Evolutionary conservation across 2,113 vertebrate species (phyloP), one percentile per base, ranked within the genome.

Genomic region (Dunckerocampus dactyliophorus): DNA sequence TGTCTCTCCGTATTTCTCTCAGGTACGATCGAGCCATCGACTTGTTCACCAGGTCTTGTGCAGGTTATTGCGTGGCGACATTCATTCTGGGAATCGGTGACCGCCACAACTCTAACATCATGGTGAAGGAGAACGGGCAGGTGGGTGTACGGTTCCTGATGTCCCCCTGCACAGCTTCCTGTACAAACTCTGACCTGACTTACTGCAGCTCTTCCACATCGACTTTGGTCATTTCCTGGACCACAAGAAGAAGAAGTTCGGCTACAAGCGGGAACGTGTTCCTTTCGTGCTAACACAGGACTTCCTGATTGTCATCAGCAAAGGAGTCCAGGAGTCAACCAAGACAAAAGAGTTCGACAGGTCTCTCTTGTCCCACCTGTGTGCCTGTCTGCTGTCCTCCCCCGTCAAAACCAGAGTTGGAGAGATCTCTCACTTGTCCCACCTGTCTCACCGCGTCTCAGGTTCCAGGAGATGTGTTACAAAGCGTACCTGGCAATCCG

Each of bases 381-480:
- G 24, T 22, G 42, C 10, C 21, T 13, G 5, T 22, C 4, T n/a
- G 14, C 51, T 43, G 13, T 43, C 39, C 39, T 43, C 39, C 13
- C 3, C 39, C 11, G 39, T 13, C 39, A 12, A 43, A 43, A 13
- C 39, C 39, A 43, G 3, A 13, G 53, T 13, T 56, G 39, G 39
- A 43, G 13, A 43, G 11, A 24, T 53, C 11, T 61, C 5, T 2
- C n/a, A 19, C 0, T 19, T 39, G 3, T 11, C 10, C 14, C 45
- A 20, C 39, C 20, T 0, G 12, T 59, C 63, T 84, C 47, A 50
- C 57, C 63, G 2, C 51, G 4, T 39, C 19, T 20, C 60, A 95
- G 94, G 87, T 96, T 96, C 88, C 94, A 96, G 87, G 94, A 96
- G 85, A 96, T 96, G 93, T 95, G 94, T 79, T 96, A 95, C 59